These are phyloP conservation scores for Tholera decimalis DNA, from an alignment of 2,888 invertebrate species.

Conservation along the genomic window DNA sequence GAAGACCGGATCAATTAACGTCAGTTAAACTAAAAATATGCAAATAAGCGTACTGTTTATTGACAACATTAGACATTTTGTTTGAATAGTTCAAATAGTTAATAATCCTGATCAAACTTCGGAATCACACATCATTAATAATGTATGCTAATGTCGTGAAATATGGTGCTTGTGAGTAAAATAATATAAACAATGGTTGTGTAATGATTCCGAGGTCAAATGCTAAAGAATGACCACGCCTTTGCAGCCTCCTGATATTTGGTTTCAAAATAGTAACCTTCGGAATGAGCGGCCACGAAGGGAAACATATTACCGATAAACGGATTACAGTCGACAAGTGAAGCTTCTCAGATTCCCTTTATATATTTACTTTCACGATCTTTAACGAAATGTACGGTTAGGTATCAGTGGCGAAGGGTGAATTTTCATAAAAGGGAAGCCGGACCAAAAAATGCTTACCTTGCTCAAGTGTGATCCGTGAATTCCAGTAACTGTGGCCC, in stretches of 20 bases:
- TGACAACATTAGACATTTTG: conserved; percentile 41
- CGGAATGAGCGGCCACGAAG: conserved; percentile 67
- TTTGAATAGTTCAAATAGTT: conserved; percentile 31
- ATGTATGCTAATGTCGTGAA: conserved; percentile 44
- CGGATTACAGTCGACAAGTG: conserved; percentile 53
- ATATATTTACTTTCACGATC: conserved; percentile 30
- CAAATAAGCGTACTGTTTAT: conserved; percentile 52
- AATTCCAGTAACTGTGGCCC: no score
- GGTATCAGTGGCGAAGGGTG: no score
- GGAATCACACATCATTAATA: conserved; percentile 57
- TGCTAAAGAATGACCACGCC: conserved; percentile 65
- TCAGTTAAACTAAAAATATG: conserved; percentile 54
- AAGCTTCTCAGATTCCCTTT: conserved; percentile 25
- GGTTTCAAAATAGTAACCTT: conserved; percentile 71
- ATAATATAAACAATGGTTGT: conserved; percentile 47
- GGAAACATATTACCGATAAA: conserved; percentile 64
- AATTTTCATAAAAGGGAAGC: no score
- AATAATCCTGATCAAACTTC: conserved; percentile 36
- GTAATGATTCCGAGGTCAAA: conserved; percentile 51
- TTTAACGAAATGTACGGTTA: conserved; percentile 12
- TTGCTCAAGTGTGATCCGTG: no score
- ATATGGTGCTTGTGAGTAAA: conserved; percentile 44
- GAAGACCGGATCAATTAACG: conserved; percentile 59
- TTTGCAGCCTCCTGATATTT: conserved; percentile 67
- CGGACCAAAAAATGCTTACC: no score